phyloP scores from a whole-genome alignment of 2,113 vertebrate genomes.

The Bufo bufo region DNA sequence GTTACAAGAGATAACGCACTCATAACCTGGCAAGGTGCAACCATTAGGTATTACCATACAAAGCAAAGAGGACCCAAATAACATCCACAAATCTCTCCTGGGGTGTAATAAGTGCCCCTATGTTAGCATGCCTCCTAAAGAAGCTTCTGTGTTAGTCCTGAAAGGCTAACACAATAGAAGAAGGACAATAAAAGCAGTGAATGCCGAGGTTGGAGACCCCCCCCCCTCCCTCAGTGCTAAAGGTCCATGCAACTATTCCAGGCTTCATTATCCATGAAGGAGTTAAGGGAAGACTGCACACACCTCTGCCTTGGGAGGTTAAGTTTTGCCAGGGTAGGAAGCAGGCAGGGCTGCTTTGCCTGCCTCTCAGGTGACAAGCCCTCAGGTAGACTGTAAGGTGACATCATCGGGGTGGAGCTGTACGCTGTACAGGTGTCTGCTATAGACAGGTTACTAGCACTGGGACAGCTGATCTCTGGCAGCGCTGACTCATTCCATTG shows the following conservation, averaged over 20 bases:
- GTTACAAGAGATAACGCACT: constrained; percentile 6
- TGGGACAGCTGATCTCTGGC: constrained; percentile 55
- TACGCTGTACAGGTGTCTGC: constrained; percentile 73
- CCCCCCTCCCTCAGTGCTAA: background rate
- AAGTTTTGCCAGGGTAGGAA: constrained; percentile 58
- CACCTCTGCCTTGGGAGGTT: constrained; percentile 55
- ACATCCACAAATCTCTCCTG: background rate
- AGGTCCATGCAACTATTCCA: constrained; percentile 8
- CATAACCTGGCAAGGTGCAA: background rate
- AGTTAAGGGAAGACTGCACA: constrained; percentile 42
- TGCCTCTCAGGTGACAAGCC: constrained; percentile 74
- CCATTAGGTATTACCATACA: constrained; percentile 39
- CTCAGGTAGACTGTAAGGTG: constrained; percentile 65
- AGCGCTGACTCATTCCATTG: constrained; percentile 54
- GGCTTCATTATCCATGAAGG: constrained; percentile 17
- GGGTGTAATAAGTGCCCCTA: background rate
- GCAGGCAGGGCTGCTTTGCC: constrained; percentile 62
- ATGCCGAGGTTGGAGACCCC: constrained; percentile 34
- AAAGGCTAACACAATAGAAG: constrained; percentile 42
- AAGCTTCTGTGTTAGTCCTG: constrained; percentile 4
- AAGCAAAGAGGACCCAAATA: background rate
- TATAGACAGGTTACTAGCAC: constrained; percentile 71
- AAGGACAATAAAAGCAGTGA: constrained; percentile 41
- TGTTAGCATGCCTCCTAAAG: background rate
- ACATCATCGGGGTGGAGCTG: constrained; percentile 77